phyloP scores from a whole-genome alignment of 1,140 invertebrate genomes.

The Elysia chlorotica region DNA sequence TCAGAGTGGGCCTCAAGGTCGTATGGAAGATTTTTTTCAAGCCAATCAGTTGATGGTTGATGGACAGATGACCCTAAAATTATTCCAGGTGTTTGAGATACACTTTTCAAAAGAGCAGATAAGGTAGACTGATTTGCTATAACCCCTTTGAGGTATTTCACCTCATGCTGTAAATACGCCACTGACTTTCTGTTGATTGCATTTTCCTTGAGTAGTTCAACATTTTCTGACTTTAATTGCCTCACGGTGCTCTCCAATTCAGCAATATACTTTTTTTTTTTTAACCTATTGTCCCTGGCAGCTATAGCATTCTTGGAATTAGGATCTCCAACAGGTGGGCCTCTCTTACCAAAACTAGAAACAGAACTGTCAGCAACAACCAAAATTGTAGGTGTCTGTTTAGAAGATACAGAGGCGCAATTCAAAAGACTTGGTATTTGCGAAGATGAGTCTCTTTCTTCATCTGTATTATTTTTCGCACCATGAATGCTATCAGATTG shows the following conservation, averaged over 20 bases:
- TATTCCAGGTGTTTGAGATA: conserved; percentile 32
- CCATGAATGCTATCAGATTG: too few relatives aligned
- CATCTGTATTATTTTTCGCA: too few relatives aligned
- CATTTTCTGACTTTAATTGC: conserved; percentile 29
- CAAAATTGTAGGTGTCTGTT: too few relatives aligned
- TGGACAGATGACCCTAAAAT: conserved; percentile 15
- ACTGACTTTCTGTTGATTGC: conserved; percentile 3
- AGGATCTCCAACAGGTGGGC: conserved; percentile 44
- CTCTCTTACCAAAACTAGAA: not conserved
- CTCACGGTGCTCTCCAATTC: conserved; percentile 30
- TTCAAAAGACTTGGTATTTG: too few relatives aligned
- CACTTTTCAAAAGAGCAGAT: conserved; percentile 31
- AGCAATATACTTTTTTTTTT: conserved; percentile 37
- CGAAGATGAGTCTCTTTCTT: too few relatives aligned
- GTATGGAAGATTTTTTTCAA: too few relatives aligned
- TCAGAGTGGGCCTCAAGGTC: too few relatives aligned
- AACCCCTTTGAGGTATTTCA: conserved; percentile 34
- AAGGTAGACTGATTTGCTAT: conserved; percentile 37
- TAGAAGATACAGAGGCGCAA: too few relatives aligned
- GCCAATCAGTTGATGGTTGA: too few relatives aligned
- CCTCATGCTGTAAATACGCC: conserved; percentile 27
- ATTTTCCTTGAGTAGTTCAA: conserved; percentile 16
- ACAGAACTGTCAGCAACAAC: too few relatives aligned
- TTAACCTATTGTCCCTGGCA: conserved; percentile 37
- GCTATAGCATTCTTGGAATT: conserved; percentile 41